Conservation (phyloP, 2,113 vertebrate species). For the Hystrix cristata region DNA sequence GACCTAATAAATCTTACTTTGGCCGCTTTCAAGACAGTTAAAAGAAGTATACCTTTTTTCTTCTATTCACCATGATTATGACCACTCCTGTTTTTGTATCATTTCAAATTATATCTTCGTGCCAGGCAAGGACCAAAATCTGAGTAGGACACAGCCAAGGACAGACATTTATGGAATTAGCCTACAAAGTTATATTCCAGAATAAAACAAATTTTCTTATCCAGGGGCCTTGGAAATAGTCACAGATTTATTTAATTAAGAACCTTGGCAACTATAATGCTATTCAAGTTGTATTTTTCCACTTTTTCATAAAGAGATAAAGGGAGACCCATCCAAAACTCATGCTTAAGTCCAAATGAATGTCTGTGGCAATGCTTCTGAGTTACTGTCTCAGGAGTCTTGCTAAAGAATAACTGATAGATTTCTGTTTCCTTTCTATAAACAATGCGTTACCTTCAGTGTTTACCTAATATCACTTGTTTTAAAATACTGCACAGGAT, state of each 20-base stretch:
- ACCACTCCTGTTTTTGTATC: background rate
- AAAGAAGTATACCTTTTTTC: background rate
- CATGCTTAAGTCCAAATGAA: background rate
- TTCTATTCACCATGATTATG: background rate
- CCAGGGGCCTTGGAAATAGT: background rate
- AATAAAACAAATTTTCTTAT: background rate
- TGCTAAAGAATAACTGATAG: background rate
- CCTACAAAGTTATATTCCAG: background rate
- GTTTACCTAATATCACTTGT: background rate
- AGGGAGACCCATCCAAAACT: background rate
- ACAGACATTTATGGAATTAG: background rate
- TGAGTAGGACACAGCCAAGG: background rate
- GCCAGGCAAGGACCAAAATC: background rate
- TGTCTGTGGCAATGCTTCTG: background rate
- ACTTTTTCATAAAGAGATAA: background rate
- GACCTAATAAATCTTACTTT: background rate
- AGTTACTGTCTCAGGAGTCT: background rate
- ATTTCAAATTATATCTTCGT: constrained; percentile 3
- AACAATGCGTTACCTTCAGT: background rate
- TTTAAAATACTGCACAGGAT: background rate
- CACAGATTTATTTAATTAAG: constrained; percentile 38
- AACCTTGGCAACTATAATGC: background rate
- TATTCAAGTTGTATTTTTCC: background rate
- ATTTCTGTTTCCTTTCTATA: background rate
- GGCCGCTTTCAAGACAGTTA: background rate